These are phyloP conservation scores for Solen grandis DNA, from an alignment of 1,140 invertebrate genomes.

Conservation along the genomic window DNA sequence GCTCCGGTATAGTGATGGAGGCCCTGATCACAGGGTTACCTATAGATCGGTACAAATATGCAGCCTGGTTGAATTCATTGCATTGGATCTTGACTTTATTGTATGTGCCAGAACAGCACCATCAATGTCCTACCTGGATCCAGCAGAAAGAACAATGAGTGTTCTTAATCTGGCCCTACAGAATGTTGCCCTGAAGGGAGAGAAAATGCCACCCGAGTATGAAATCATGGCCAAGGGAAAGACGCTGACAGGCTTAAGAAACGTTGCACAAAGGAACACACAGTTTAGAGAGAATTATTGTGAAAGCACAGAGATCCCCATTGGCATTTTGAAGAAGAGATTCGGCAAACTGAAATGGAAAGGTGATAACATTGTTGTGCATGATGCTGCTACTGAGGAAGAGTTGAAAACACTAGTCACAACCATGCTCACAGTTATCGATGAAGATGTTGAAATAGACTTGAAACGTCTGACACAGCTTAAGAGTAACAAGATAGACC, in stretches of 20 bases:
- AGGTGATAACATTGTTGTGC: slow-evolving; percentile 1
- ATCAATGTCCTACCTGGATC: slow-evolving; percentile 49
- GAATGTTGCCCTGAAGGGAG: slow-evolving; percentile 27
- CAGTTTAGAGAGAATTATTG: slow-evolving; percentile 4
- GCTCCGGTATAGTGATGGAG: slow-evolving; percentile 59
- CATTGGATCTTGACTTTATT: slow-evolving; percentile 56
- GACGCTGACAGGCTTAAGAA: slow-evolving; percentile 1
- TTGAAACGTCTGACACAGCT: slow-evolving; percentile 10
- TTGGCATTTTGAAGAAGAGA: slow-evolving; percentile 5
- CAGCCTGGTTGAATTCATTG: slow-evolving; percentile 42
- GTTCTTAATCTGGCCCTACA: slow-evolving; percentile 58
- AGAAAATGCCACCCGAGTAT: background rate
- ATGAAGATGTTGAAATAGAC: slow-evolving; percentile 9
- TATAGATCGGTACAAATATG: slow-evolving; percentile 51
- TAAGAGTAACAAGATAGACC: slow-evolving; percentile 12
- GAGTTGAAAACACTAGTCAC: slow-evolving; percentile 1
- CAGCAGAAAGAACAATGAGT: slow-evolving; percentile 58
- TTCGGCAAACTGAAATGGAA: slow-evolving; percentile 30
- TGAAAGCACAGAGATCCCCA: background rate
- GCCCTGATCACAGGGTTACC: slow-evolving; percentile 60
- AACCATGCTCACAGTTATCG: slow-evolving; percentile 13
- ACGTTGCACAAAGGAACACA: slow-evolving; percentile 3
- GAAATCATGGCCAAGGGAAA: slow-evolving; percentile 12
- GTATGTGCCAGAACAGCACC: slow-evolving; percentile 51
- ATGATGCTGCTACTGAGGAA: slow-evolving; percentile 8